Percentiles rank a stretch among this genome's conserved stretches.
Conservation (phyloP, 23 tunicate species). For the Ascidia mentula region DNA sequence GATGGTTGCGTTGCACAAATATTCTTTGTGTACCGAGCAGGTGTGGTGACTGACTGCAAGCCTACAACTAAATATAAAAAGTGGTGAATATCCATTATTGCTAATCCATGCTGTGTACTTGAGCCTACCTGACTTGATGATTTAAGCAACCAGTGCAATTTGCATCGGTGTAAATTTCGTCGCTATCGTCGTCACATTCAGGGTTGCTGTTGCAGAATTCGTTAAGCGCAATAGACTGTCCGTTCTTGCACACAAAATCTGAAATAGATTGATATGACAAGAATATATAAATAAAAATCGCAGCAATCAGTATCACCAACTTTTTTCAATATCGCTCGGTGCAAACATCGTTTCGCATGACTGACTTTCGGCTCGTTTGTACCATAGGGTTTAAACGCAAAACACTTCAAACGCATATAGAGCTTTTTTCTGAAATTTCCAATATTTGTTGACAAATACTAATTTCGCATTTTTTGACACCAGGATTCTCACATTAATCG, state of each 20-base stretch:
- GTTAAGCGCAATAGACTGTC: slow-evolving; percentile 8
- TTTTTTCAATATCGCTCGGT: too few species aligned
- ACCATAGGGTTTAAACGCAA: too few species aligned
- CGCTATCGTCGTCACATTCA: slow-evolving; percentile 60
- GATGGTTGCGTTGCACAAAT: slow-evolving; percentile 42
- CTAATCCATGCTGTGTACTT: neutral
- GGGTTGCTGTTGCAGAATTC: slow-evolving; percentile 55
- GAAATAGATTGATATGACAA: neutral
- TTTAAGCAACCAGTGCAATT: slow-evolving; percentile 6
- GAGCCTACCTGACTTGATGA: neutral
- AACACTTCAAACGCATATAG: too few species aligned
- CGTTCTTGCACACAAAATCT: slow-evolving; percentile 63
- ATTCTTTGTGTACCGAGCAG: slow-evolving; percentile 37
- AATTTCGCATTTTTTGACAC: too few species aligned
- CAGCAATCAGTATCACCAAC: too few species aligned
- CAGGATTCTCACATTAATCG: too few species aligned
- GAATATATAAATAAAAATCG: too few species aligned
- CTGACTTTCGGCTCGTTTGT: too few species aligned
- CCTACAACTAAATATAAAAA: neutral
- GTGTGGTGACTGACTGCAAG: slow-evolving; percentile 19
- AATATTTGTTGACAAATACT: too few species aligned
- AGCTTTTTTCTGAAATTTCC: too few species aligned
- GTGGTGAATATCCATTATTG: neutral
- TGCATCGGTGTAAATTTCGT: slow-evolving; percentile 17
- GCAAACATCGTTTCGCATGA: too few species aligned